Percentiles rank a stretch among this genome's conserved stretches.
Conservation (phyloP, 2,797 vertebrate genomes). For the Anolis apletophallus region DNA sequence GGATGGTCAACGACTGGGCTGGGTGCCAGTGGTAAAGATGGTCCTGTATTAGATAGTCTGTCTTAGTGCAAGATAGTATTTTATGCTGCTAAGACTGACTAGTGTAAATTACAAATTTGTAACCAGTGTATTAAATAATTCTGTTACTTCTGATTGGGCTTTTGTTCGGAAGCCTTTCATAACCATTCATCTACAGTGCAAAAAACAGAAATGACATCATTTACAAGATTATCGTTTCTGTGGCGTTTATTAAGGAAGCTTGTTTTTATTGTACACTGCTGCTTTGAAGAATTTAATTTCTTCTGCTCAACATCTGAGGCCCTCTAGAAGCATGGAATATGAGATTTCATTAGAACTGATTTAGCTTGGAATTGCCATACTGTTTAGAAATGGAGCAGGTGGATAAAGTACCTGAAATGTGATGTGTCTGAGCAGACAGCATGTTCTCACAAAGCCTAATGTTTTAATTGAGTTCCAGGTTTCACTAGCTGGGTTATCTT, state of each 20-base stretch:
- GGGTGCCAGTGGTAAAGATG: not conserved
- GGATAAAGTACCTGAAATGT: not conserved
- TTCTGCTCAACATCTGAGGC: slow-evolving; percentile 5
- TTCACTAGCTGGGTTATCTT: not conserved
- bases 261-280: not conserved
- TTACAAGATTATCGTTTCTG: not conserved
- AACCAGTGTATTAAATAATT: not conserved
- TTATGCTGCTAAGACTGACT: not conserved
- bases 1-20: too few species aligned
- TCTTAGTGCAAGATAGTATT: not conserved
- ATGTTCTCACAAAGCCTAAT: not conserved
- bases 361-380: not conserved
- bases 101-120: not conserved
- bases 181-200: not conserved
- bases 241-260: not conserved
- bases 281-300: slow-evolving; percentile 28
- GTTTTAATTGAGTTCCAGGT: not conserved
- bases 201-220: not conserved
- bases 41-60: not conserved
- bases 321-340: not conserved
- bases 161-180: not conserved
- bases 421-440: not conserved
- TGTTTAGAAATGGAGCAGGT: slow-evolving; percentile 5
- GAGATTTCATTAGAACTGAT: slow-evolving; percentile 9
- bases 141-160: not conserved